phyloP scores from a whole-genome alignment of 2,888 invertebrate genomes.

The Nasonovia ribisnigri region DNA sequence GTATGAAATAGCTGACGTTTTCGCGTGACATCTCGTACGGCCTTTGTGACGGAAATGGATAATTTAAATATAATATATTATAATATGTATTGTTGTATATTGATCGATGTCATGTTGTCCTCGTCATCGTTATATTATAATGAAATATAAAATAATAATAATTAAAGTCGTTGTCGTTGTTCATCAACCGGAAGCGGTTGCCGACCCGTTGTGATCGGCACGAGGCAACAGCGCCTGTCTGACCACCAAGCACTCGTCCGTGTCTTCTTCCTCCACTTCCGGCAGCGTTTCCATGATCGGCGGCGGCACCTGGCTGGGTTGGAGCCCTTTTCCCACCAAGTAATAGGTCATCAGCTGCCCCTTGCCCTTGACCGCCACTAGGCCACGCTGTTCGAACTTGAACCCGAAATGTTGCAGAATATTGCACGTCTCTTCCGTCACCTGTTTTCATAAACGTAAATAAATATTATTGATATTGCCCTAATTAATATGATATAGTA shows the following conservation, averaged over 20 bases:
- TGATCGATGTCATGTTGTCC: not conserved
- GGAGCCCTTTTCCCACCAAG: slow-evolving; percentile 73
- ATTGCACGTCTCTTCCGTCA: slow-evolving; percentile 93
- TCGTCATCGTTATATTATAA: not conserved
- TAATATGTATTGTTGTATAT: not conserved
- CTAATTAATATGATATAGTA: not conserved
- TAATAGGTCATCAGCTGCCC: slow-evolving; percentile 97
- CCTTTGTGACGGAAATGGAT: not conserved
- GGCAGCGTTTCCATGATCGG: slow-evolving; percentile 67
- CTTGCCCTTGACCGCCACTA: slow-evolving; percentile 97
- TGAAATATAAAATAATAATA: slow-evolving; percentile 9
- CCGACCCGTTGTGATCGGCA: slow-evolving; percentile 11
- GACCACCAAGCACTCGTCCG: slow-evolving; percentile 62
- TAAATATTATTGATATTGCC: not conserved
- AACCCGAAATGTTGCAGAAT: slow-evolving; percentile 92
- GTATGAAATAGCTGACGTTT: not conserved
- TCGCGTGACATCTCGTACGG: not conserved
- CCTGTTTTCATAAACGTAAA: slow-evolving; percentile 73
- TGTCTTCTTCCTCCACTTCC: slow-evolving; percentile 68
- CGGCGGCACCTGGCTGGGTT: slow-evolving; percentile 49
- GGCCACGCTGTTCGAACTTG: slow-evolving; percentile 92
- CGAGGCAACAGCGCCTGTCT: slow-evolving; percentile 52
- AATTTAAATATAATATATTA: slow-evolving; percentile 10
- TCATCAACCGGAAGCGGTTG: not conserved
- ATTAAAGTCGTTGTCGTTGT: not conserved